These are phyloP conservation scores for Smithornis capensis DNA, from an alignment of 2,113 vertebrate species.

Conservation along the genomic window DNA sequence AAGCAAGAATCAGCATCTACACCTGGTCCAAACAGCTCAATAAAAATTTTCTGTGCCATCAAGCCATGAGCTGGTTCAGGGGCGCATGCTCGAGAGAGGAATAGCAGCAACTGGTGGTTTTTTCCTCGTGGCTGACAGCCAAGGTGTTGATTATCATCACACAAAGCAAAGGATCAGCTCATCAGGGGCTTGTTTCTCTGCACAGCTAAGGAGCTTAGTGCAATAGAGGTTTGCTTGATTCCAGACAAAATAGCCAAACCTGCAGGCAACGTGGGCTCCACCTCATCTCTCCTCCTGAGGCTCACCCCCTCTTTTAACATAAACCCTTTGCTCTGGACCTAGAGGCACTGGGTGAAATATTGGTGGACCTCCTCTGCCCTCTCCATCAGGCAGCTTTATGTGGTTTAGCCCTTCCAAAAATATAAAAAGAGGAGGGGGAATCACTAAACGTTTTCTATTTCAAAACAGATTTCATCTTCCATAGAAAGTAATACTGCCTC, in stretches of 20 bases:
- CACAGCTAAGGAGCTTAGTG: constrained; percentile 38
- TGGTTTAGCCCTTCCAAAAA: constrained; percentile 34
- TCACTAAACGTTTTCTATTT: constrained; percentile 65
- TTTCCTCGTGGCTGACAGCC: neutral
- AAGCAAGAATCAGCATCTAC: neutral
- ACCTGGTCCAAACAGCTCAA: neutral
- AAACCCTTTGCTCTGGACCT: neutral
- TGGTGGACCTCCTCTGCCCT: neutral
- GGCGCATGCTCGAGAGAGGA: rapidly evolving
- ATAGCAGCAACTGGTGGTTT: neutral
- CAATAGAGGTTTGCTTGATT: neutral
- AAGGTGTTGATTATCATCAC: neutral
- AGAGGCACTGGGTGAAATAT: neutral
- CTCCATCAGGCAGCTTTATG: constrained; percentile 6
- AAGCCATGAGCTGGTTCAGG: neutral
- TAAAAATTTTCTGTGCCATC: rapidly evolving
- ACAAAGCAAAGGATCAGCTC: neutral
- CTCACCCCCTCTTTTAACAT: neutral
- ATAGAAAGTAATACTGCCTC: constrained; percentile 67
- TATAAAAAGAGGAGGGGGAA: constrained; percentile 7
- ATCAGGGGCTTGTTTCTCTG: neutral
- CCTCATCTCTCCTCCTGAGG: neutral
- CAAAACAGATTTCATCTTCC: constrained; percentile 70
- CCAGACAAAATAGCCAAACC: neutral
- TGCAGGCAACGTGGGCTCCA: neutral